Evolutionary conservation across 2,113 vertebrate genomes (phyloP).

Genomic region (Rhynchomys soricoides): DNA sequence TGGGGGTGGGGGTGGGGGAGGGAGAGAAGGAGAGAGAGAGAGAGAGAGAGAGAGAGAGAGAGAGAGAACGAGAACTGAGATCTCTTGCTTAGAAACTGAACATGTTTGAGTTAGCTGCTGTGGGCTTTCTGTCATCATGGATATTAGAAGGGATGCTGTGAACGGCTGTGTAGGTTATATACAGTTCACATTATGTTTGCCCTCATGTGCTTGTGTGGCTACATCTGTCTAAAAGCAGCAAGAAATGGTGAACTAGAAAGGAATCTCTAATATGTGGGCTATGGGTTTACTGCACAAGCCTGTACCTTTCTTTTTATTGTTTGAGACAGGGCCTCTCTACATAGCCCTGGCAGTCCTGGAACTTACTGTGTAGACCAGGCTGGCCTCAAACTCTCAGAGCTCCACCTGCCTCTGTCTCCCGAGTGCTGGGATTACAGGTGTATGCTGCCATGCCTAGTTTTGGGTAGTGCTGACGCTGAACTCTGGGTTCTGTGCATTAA

Average conservation of each 20-base stretch:
- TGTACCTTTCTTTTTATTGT: not conserved
- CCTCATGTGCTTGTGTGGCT: not conserved
- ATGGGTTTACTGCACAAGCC: not conserved
- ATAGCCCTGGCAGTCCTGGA: not conserved
- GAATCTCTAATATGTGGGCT: not conserved
- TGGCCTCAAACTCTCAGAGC: not conserved
- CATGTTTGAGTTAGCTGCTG: not conserved
- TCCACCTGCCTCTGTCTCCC: not conserved
- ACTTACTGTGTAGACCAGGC: not conserved
- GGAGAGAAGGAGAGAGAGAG: too few species aligned
- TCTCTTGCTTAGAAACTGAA: slow-evolving; percentile 12
- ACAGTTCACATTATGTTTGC: not conserved
- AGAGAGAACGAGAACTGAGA: not conserved
- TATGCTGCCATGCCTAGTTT: not conserved
- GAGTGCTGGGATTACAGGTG: not conserved
- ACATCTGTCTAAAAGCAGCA: not conserved
- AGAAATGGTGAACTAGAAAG: not conserved
- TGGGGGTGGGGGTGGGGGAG: not conserved
- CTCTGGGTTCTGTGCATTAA: not conserved
- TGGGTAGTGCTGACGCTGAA: not conserved
- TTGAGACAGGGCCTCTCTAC: not conserved
- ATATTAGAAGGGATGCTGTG: not conserved
- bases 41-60: too few species aligned
- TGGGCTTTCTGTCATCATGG: not conserved
- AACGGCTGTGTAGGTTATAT: not conserved